Conservation (phyloP, 1,140 invertebrate genomes). For the Dreissena rostriformis region DNA sequence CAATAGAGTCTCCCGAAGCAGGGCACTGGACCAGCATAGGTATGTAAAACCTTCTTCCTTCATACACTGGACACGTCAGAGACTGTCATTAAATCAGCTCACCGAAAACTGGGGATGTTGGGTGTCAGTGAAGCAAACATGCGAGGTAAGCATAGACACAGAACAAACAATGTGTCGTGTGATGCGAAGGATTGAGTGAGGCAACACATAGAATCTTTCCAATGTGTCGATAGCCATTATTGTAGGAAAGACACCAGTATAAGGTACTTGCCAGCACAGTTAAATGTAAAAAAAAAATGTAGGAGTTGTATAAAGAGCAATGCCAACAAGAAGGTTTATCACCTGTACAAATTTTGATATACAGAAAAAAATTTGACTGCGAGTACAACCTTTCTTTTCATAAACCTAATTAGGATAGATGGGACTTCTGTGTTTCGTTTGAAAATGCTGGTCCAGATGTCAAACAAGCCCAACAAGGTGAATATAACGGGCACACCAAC, state of each 20-base stretch:
- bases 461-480: too few species aligned
- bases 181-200: neutral
- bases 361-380: too few species aligned
- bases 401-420: too few species aligned
- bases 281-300: slow-evolving; percentile 36
- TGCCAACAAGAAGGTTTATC: too few species aligned
- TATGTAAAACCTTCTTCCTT: slow-evolving; percentile 31
- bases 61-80: slow-evolving; percentile 9
- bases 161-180: neutral
- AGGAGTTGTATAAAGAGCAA: slow-evolving; percentile 3
- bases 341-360: too few species aligned
- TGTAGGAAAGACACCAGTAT: slow-evolving; percentile 19
- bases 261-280: slow-evolving; percentile 1
- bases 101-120: neutral
- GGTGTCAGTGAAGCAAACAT: neutral
- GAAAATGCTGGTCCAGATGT: too few species aligned
- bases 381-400: too few species aligned
- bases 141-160: slow-evolving; percentile 2
- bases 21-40: neutral
- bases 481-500: too few species aligned
- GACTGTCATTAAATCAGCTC: neutral
- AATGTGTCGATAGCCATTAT: slow-evolving; percentile 8
- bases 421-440: too few species aligned
- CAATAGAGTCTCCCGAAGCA: neutral
- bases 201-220: slow-evolving; percentile 20